phyloP scores from a whole-genome alignment of 2,797 vertebrate species.

The Varecia variegata region DNA sequence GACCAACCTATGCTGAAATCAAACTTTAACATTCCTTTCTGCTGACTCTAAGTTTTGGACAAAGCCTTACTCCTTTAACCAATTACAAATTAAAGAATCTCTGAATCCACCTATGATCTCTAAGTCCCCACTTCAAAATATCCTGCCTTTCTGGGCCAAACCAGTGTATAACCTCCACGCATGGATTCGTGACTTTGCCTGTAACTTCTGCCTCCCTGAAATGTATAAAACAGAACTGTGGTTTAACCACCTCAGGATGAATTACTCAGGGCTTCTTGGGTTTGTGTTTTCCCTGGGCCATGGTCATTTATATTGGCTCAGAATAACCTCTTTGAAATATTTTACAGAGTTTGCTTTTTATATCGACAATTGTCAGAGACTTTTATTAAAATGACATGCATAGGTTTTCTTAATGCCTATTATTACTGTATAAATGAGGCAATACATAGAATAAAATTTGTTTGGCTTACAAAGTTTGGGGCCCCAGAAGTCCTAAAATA shows the following conservation, averaged over 20 bases:
- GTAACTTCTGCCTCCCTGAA: neutral
- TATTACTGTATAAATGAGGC: neutral
- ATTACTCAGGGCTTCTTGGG: neutral
- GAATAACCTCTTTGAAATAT: neutral
- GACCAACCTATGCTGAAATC: neutral
- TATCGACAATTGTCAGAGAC: neutral
- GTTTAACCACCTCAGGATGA: neutral
- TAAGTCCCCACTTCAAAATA: neutral
- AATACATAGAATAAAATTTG: neutral
- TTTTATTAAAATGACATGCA: neutral
- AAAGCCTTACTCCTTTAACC: neutral
- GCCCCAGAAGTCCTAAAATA: neutral
- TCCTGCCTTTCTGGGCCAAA: neutral
- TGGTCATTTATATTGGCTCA: neutral
- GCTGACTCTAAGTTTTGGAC: neutral
- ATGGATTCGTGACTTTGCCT: neutral
- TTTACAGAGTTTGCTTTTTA: neutral
- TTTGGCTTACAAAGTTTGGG: neutral
- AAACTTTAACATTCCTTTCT: neutral
- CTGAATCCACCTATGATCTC: neutral
- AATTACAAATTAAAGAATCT: neutral
- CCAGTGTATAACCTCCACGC: neutral
- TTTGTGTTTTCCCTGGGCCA: neutral
- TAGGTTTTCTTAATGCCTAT: neutral
- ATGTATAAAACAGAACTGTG: neutral